Base-by-base conservation (phyloP, 2,888 invertebrate species). In the Drosophila anomalipes region DNA sequence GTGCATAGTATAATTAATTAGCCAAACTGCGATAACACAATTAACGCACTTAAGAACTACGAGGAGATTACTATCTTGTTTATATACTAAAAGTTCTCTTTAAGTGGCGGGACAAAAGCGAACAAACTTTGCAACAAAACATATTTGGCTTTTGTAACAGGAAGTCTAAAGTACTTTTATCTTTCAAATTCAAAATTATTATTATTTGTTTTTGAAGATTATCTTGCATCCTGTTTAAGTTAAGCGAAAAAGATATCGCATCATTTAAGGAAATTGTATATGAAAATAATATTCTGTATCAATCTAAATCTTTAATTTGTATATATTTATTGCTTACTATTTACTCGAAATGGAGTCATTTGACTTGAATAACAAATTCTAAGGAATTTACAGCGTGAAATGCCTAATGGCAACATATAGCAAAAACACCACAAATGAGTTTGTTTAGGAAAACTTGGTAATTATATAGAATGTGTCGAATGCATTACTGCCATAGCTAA, bases 21-120 rank as follows among this genome's bases (percentile, higher is more conserved):
- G 32, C 12, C 44, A 19, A 19, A 58, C 16, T 16, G 28, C 33
- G 39, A 52, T 69, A 62, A 16, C 62, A 33, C 37, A 30, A 57
- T 59, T 74, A 49, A 44, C 39, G 16, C 51, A 60, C 41, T 59
- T 37, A 33, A 52, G 51, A 28, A 56, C 19, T 19, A n/a, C 5
- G 28, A 33, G 26, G 26, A 33, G 59, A 59, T 69, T n/a, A 49
- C 28, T 35, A 37, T 49, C 47, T 22, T 33, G 52, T 26, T 32
- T 66, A 64, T 67, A 67, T 30, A n/a, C 32, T 28, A 69, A 74
- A 60, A 66, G 33, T 51, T 39, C 33, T 30, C 16, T 32, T 63
- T 19, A 16, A 22, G 4, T 6, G 16, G 16, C 3, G 6, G 4
- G 19, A 28, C 32, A 30, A 30, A 37, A 39, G 28, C 33, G 39